phyloP scores from a whole-genome alignment of 2,797 vertebrate genomes.

The Centroberyx gerrardi region DNA sequence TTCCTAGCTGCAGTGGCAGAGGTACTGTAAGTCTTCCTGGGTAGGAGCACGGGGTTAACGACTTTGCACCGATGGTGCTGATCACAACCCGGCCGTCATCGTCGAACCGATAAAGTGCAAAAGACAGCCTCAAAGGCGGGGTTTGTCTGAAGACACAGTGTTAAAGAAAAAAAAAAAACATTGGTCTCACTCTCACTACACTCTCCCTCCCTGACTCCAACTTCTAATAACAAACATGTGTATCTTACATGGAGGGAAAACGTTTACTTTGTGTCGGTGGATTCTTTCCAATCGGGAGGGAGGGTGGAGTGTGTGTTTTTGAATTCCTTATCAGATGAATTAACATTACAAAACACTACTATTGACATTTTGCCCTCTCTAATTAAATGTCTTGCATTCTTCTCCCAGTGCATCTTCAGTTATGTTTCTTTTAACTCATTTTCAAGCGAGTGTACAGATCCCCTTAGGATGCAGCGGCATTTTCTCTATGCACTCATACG shows the following conservation, averaged over 20 bases:
- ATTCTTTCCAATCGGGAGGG: neutral
- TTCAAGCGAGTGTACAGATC: too few species aligned
- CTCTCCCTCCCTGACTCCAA: slow-evolving; percentile 16
- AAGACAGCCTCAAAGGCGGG: neutral
- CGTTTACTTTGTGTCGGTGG: slow-evolving; percentile 10
- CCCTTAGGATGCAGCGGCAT: neutral
- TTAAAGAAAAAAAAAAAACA: slow-evolving; percentile 15
- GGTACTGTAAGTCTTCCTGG: too few species aligned
- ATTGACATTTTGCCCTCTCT: neutral
- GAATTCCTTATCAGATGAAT: slow-evolving; percentile 20
- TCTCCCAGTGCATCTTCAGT: slow-evolving; percentile 5
- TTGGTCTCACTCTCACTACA: slow-evolving; percentile 4
- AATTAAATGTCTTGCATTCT: slow-evolving; percentile 3
- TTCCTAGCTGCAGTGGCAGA: slow-evolving; percentile 1
- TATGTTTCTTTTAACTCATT: neutral
- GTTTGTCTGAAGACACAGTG: slow-evolving; percentile 9
- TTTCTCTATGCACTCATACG: neutral
- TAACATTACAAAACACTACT: neutral
- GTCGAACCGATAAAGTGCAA: slow-evolving; percentile 11
- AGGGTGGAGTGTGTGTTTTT: slow-evolving; percentile 19
- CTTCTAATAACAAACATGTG: slow-evolving; percentile 62
- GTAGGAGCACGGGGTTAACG: slow-evolving; percentile 6
- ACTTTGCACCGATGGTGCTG: slow-evolving; percentile 28
- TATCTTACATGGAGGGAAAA: slow-evolving; percentile 14
- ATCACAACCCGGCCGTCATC: slow-evolving; percentile 20